These are phyloP conservation scores for Connochaetes taurinus DNA, from an alignment of 2,113 vertebrate genomes.

Conservation along the genomic window DNA sequence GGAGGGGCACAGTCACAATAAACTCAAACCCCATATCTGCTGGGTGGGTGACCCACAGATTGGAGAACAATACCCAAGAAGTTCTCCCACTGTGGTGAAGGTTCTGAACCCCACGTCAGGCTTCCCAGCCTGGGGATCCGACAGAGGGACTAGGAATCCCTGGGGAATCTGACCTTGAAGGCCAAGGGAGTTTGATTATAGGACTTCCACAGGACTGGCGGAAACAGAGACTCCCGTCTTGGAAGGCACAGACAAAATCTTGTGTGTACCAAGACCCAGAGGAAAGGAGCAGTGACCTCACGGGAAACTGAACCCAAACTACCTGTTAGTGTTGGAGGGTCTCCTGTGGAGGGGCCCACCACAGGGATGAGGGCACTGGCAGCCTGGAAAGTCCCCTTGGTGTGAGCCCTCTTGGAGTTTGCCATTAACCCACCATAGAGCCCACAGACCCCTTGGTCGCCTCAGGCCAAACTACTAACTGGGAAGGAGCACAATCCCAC, in stretches of 20 bases:
- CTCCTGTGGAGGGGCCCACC: not conserved
- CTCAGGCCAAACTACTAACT: not conserved
- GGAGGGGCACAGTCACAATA: not conserved
- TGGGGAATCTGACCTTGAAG: not conserved
- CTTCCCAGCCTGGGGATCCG: not conserved
- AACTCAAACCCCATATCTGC: not conserved
- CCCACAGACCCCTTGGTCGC: not conserved
- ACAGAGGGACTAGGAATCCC: not conserved
- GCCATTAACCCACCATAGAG: not conserved
- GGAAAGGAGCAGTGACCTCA: not conserved
- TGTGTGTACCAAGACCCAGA: not conserved
- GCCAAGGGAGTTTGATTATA: not conserved
- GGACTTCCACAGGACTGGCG: not conserved
- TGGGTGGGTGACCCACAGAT: not conserved
- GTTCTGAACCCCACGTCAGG: not conserved
- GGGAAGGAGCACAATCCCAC: not conserved
- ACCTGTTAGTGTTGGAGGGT: not conserved
- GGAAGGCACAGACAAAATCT: not conserved
- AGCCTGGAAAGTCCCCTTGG: not conserved
- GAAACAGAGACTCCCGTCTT: not conserved
- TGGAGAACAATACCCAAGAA: not conserved
- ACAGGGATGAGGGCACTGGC: not conserved
- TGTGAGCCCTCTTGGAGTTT: not conserved
- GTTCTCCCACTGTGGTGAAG: not conserved
- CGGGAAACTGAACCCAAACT: not conserved